phyloP scores from a whole-genome alignment of 2,113 vertebrate species.

The Riparia riparia region DNA sequence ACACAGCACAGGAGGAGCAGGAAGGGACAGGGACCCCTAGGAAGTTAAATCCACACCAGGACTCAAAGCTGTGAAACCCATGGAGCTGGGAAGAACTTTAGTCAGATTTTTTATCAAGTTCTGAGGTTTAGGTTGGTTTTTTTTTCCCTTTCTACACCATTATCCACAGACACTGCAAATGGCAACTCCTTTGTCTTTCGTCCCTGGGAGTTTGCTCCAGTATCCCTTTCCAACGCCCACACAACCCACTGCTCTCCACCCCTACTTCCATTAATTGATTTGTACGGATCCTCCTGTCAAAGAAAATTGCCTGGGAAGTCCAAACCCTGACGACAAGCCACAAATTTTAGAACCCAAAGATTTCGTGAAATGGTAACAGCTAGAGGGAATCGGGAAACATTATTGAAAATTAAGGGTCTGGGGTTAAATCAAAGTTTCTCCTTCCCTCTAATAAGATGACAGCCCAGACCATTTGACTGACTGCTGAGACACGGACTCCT shows the following conservation, averaged over 20 bases:
- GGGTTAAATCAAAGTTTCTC: conserved; percentile 71
- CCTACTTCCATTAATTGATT: conserved; percentile 25
- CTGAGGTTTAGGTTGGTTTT: neutral
- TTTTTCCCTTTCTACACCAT: neutral
- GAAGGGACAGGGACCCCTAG: neutral
- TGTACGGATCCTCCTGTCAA: neutral
- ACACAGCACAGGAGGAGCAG: neutral
- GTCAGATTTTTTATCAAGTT: neutral
- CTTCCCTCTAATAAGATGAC: conserved; percentile 66
- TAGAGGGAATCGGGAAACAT: neutral
- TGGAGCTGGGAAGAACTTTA: neutral
- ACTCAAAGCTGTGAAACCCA: neutral
- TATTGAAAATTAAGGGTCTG: conserved; percentile 69
- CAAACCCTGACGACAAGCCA: neutral
- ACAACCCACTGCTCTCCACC: neutral
- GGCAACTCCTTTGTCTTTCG: neutral
- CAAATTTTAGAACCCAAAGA: neutral
- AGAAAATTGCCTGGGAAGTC: conserved; percentile 21
- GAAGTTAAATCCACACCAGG: neutral
- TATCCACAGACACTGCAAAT: neutral
- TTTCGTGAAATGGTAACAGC: neutral
- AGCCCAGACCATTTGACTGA: conserved; percentile 57
- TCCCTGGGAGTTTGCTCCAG: neutral
- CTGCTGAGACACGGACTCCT: conserved; percentile 64
- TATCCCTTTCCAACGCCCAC: neutral